Evolutionary conservation across 2,888 invertebrate species (phyloP).

Genomic region (Drosophila affinis): DNA sequence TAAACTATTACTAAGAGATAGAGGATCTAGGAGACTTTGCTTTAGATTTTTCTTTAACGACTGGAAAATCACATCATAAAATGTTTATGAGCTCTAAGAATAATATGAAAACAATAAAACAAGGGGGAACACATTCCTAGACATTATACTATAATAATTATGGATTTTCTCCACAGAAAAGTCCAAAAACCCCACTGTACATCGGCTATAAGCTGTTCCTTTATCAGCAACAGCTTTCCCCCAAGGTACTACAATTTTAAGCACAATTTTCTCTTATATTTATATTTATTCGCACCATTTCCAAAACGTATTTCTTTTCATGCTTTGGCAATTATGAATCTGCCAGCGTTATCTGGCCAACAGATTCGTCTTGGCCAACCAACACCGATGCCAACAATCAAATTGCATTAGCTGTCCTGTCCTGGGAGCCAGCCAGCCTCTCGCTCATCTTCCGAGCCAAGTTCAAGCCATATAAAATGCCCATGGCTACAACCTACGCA

Average conservation of each 20-base stretch:
- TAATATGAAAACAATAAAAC: too few relatives aligned
- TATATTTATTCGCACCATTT: conserved; percentile 16
- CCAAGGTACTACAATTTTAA: background rate
- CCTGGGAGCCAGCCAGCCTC: background rate
- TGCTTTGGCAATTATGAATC: conserved; percentile 39
- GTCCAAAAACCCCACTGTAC: too few relatives aligned
- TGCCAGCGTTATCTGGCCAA: conserved; percentile 38
- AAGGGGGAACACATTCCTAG: too few relatives aligned
- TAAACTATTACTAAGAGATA: background rate
- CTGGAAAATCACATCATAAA: too few relatives aligned
- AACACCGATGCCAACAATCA: conserved; percentile 43
- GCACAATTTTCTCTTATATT: background rate
- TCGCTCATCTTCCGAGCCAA: background rate
- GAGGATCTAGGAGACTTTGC: too few relatives aligned
- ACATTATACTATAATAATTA: too few relatives aligned
- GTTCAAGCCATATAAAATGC: conserved; percentile 63
- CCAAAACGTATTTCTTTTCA: conserved; percentile 5
- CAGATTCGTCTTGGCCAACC: conserved; percentile 49
- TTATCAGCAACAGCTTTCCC: background rate
- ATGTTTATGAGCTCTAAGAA: too few relatives aligned
- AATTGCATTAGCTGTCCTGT: conserved; percentile 52
- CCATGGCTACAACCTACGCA: conserved; percentile 72
- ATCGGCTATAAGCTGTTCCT: too few relatives aligned
- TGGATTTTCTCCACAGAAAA: too few relatives aligned
- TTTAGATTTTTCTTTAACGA: too few relatives aligned